phyloP scores from a whole-genome alignment of 2,113 vertebrate species.

The Rousettus leschenaultii region DNA sequence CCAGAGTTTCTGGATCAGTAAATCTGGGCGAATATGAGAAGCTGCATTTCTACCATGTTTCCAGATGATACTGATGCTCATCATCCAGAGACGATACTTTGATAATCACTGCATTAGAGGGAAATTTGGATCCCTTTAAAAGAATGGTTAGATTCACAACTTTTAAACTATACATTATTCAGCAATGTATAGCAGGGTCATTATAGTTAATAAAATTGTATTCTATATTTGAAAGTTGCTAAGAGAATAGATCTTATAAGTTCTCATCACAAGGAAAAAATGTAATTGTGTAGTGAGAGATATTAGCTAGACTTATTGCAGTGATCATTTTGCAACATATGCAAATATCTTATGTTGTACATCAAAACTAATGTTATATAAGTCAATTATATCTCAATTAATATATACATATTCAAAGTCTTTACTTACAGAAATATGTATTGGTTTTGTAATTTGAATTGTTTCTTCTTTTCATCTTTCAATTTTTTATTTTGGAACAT shows the following conservation, averaged over 20 bases:
- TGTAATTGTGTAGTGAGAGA: neutral
- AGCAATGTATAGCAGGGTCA: neutral
- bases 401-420: neutral
- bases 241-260: neutral
- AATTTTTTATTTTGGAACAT: neutral
- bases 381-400: neutral
- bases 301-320: neutral
- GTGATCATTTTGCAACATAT: neutral
- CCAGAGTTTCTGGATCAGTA: neutral
- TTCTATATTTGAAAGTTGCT: neutral
- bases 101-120: neutral
- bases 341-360: neutral
- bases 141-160: neutral
- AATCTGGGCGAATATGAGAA: neutral
- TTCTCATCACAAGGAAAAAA: neutral
- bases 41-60: neutral
- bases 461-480: neutral
- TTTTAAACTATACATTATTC: neutral
- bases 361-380: neutral
- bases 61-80: neutral
- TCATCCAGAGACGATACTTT: neutral
- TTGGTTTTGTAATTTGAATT: neutral
- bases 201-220: neutral
- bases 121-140: slow-evolving; percentile 3
- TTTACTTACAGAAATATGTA: neutral